These are phyloP conservation scores for Neosalanx taihuensis DNA, from an alignment of 2,797 vertebrate genomes.

Conservation along the genomic window DNA sequence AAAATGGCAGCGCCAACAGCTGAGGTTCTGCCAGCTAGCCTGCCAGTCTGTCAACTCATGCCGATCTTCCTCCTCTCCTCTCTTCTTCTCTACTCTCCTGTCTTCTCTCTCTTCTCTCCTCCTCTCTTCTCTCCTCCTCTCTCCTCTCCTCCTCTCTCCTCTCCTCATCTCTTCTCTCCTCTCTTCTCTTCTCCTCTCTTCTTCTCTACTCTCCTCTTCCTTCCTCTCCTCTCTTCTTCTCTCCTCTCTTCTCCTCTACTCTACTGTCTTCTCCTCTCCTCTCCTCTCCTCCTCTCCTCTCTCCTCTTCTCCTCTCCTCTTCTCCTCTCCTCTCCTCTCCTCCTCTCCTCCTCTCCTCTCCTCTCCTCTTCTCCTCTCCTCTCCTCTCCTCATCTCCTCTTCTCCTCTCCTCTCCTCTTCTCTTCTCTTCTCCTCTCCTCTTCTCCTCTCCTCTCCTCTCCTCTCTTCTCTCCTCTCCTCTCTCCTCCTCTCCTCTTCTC, in stretches of 20 bases:
- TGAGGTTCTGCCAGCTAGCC: too few relatives aligned
- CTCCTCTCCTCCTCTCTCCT: background rate
- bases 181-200: conserved; percentile 10
- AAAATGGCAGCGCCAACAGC: too few relatives aligned
- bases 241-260: too few relatives aligned
- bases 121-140: conserved; percentile 7
- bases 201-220: background rate
- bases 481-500: background rate
- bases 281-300: too few relatives aligned
- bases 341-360: background rate
- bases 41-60: too few relatives aligned
- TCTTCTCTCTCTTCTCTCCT: too few relatives aligned
- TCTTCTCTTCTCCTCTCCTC: background rate
- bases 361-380: background rate
- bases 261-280: too few relatives aligned
- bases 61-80: background rate
- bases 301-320: background rate
- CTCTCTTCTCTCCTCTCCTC: background rate
- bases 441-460: background rate
- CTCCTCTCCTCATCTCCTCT: background rate
- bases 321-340: background rate
- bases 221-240: background rate
- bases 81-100: conserved; percentile 8
- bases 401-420: background rate
- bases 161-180: conserved; percentile 22